Evolutionary conservation across 2,888 invertebrate genomes (phyloP).

Genomic region (Busseola fusca): DNA sequence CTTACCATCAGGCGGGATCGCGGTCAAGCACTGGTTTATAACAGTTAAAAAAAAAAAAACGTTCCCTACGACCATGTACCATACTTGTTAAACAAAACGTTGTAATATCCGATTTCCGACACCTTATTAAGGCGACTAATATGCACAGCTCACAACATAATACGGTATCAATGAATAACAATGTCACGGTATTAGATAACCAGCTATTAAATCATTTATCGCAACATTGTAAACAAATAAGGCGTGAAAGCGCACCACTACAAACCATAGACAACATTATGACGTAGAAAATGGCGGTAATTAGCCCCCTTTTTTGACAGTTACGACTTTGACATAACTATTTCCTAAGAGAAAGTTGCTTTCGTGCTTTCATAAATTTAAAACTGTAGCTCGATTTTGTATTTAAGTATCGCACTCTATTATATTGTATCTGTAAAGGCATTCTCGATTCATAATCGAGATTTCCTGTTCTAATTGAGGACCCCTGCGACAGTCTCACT

Average conservation of each 20-base stretch:
- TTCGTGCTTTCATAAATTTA: constrained; percentile 15
- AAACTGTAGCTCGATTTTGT: constrained; percentile 9
- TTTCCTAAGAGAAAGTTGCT: constrained; percentile 39
- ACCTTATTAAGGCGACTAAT: constrained; percentile 15
- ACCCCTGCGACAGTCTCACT: background rate
- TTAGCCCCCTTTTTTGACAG: constrained; percentile 44
- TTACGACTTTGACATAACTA: constrained; percentile 43
- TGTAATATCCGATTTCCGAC: constrained; percentile 36
- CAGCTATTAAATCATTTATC: constrained; percentile 45
- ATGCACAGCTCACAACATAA: constrained; percentile 9
- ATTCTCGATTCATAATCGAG: background rate
- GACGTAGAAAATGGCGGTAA: constrained; percentile 51
- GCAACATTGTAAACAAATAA: constrained; percentile 54
- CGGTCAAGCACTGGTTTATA: too few relatives aligned
- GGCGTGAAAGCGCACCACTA: constrained; percentile 57
- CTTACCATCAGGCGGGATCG: too few relatives aligned
- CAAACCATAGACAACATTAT: constrained; percentile 37
- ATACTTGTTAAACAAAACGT: constrained; percentile 26
- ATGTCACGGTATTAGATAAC: constrained; percentile 49
- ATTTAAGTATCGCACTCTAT: background rate
- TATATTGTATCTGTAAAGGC: background rate
- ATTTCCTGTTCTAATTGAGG: background rate
- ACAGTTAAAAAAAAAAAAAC: background rate
- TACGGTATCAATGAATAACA: constrained; percentile 47
- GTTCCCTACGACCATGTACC: background rate